Conservation (phyloP, 1,140 invertebrate species). For the Phymastichus coffea region DNA sequence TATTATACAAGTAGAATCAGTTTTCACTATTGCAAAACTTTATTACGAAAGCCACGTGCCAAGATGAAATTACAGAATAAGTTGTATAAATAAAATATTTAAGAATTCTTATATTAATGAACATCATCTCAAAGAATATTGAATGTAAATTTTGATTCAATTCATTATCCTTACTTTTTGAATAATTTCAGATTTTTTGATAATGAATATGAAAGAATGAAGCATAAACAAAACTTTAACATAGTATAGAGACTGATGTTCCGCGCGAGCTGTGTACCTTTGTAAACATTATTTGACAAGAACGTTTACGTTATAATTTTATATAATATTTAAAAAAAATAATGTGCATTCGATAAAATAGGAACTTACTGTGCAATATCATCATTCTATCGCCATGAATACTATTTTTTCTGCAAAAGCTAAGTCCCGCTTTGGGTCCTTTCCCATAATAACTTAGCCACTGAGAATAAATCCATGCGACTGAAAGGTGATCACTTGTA, state of each 20-base stretch:
- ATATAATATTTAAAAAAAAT: neutral
- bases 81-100: too few species aligned
- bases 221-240: too few species aligned
- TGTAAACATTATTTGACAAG: conserved; percentile 1
- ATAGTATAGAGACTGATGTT: conserved; percentile 17
- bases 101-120: too few species aligned
- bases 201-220: too few species aligned
- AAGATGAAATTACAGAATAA: too few species aligned
- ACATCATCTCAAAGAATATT: too few species aligned
- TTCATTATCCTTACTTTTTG: neutral
- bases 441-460: conserved; percentile 43
- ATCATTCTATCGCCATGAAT: conserved; percentile 51
- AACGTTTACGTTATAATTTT: neutral
- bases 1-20: too few species aligned
- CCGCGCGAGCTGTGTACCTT: conserved; percentile 11
- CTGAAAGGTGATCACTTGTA: conserved; percentile 59
- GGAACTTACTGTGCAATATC: conserved; percentile 52
- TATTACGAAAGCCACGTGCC: too few species aligned
- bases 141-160: too few species aligned
- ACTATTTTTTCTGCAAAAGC: conserved; percentile 46
- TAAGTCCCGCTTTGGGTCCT: conserved; percentile 32
- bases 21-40: too few species aligned
- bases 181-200: too few species aligned
- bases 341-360: neutral
- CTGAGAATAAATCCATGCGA: conserved; percentile 55